Evolutionary conservation across 2,888 invertebrate species (phyloP).

Genomic region (Pharmacophagus antenor): DNA sequence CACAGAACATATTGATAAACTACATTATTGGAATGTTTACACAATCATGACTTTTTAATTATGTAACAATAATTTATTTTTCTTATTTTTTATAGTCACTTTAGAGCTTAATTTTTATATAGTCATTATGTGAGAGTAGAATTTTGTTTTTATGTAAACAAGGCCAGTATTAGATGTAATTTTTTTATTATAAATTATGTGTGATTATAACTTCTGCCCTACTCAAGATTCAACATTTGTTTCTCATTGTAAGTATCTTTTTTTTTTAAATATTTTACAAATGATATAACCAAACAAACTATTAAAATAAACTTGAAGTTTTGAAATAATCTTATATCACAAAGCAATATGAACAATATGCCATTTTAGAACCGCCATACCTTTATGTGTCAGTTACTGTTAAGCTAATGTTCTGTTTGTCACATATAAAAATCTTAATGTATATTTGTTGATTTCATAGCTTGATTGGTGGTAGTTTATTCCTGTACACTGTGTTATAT

Average conservation of each 20-base stretch:
- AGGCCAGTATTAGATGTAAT: constrained; percentile 54
- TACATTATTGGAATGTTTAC: neutral
- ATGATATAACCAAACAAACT: neutral
- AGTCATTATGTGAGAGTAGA: constrained; percentile 29
- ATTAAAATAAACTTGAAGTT: no score
- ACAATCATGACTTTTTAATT: constrained; percentile 8
- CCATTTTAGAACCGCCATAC: no score
- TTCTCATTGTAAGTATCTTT: constrained; percentile 26
- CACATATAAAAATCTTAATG: no score
- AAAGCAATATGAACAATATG: no score
- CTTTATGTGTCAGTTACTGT: no score
- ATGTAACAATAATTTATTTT: constrained; percentile 21
- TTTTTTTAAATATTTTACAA: constrained; percentile 4
- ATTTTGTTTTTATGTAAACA: constrained; percentile 30
- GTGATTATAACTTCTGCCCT: constrained; percentile 17
- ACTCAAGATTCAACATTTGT: constrained; percentile 25
- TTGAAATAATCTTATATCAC: no score
- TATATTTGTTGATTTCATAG: no score
- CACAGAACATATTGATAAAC: constrained; percentile 8
- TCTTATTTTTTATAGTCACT: constrained; percentile 6
- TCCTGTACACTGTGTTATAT: no score
- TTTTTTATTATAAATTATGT: constrained; percentile 21
- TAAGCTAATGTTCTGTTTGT: no score
- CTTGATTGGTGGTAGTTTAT: no score
- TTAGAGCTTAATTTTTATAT: constrained; percentile 14